Evolutionary conservation across 1,140 invertebrate species (phyloP), one percentile per base, ranked within the genome.

Genomic region (Drosophila teissieri): DNA sequence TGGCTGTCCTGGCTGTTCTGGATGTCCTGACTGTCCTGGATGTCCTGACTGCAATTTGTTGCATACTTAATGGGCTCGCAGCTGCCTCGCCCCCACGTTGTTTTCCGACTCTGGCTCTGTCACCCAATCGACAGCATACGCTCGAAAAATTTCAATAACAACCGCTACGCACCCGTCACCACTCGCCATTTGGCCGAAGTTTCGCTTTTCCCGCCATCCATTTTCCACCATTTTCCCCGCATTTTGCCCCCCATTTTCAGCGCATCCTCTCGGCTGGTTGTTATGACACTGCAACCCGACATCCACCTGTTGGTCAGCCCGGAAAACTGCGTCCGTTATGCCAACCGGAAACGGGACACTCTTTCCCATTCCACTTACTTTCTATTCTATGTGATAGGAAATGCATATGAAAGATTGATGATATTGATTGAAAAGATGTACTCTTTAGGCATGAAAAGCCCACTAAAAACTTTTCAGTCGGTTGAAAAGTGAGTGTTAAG

Each of bases 111-210:
- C 55, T 53, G 37, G 19, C 39, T 45, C 68, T 62, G 82, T 52
- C 73, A 80, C 58, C 60, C 81, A 77, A 77, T 69, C 60, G 65
- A 76, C 62, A 56, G 58, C 73, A 73, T 58, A 82, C 83, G 83
- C 74, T 82, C 69, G 64, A 78, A 65, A 82, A 88, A 81, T 81
- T 85, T 81, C 78, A 86, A 85, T 85, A 86, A 86, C 74, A 81
- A 52, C 55, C 73, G 51, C 37, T 46, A 31, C 46, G 52, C 22
- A 48, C 31, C 31, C 45, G 48, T 68, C 73, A 75, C 45, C 51
- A 60, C 46, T 56, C 34, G 54, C 67, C 55, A 74, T 51, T 74
- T 75, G 45, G 62, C 49, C 73, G 24, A 15, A 65, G 56, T 37
- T 31, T 42, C 60, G 31, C 37, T 14, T 22, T 53, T 34, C 8